Evolutionary conservation across 2,888 invertebrate genomes (phyloP), one percentile per base, ranked within the genome.

Genomic region (Aphelenchoides bicaudatus): DNA sequence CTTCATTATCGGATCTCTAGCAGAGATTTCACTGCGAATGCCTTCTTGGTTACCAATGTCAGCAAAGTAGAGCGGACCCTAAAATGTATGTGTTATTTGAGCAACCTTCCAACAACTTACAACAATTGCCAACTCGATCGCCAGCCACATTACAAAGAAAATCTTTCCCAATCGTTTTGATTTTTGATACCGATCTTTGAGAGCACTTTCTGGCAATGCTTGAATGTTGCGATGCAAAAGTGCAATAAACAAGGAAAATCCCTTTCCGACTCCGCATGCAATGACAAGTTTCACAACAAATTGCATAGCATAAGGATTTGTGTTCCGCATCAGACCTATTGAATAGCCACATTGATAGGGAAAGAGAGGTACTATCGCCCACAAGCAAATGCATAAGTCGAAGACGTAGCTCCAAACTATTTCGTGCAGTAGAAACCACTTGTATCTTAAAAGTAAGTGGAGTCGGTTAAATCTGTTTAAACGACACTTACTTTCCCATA

Each of bases 361-460:
- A 29, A 51, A 51, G 13, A 51, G 2, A 13, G 31, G 31, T 3
- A 51, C 38, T 6, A 38, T 19, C 34, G 37, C 28, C 52, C 52
- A 51, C n/a, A 51, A 2, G 25, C 34, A 37, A 27, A 30, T 8
- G n/a, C 37, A 16, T 8, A 46, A 16, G 25, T 51, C 52, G 4
- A 51, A 51, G 8, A 19, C 1, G 25, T 51, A 51, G 38, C 37
- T 51, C 52, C 52, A 51, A 8, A 51, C 10, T 8, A 51, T n/a
- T 51, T 51, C 39, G 37, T 51, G 1, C 10, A 51, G 52, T 16
- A 51, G 39, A 34, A 34, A 51, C 23, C 37, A 51, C 28, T 51
- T 51, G 52, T 51, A 51, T n/a, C 39, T n/a, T 19, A 43, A 25
- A 1, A 23, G 25, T 43, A 43, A 3, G n/a, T 10, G 8, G 38